Base-by-base conservation (phyloP, 2,888 invertebrate genomes). In the Pegoplata infirma region DNA sequence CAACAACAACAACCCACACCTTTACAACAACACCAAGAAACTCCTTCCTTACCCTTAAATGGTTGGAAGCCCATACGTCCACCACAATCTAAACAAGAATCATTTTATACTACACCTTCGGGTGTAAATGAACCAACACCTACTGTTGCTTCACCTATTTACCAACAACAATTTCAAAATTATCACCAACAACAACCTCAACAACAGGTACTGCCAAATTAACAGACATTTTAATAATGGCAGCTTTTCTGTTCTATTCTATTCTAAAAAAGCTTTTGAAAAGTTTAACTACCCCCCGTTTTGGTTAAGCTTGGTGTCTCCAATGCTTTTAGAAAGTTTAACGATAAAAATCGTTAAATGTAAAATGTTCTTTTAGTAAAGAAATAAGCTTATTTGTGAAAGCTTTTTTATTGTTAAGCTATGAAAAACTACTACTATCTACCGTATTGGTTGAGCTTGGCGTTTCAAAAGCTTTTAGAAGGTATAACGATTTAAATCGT, bases 21-120 rank as follows among this genome's bases (percentile, higher is more conserved):
- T 14, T 8, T 36, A 4, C 63, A 63, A 17, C 36, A 64, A 10
- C 61, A 63, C n/a, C n/a, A n/a, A n/a, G n/a, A 56, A 8, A 14
- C 59, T 23, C 25, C 25, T 8, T 40, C 36, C n/a, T 4, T n/a
- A 1, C 36, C 36, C 14, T 3, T 40, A 3, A 40, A 75, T 59
- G 83, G 83, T 77, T 86, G 87, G 86, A 86, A 84, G 67, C 83
- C 82, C 21, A 86, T 85, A 21, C 80, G 77, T 36, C 82, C 85
- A 23, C 85, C 86, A 3, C 51, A 77, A 64, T 47, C 84, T 36
- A 86, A 85, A 76, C 61, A 72, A 14, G 81, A 82, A 36, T 77
- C 40, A 36, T 81, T 84, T 12, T 85, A 81, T 58, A 66, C 64
- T 51, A 44, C 56, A 14, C 36, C 46, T 10, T 58, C 58, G 23